Percentiles rank a stretch among this genome's conserved stretches.
phyloP scores from a whole-genome alignment of 2,113 vertebrate species.

The Gavialis gangeticus region DNA sequence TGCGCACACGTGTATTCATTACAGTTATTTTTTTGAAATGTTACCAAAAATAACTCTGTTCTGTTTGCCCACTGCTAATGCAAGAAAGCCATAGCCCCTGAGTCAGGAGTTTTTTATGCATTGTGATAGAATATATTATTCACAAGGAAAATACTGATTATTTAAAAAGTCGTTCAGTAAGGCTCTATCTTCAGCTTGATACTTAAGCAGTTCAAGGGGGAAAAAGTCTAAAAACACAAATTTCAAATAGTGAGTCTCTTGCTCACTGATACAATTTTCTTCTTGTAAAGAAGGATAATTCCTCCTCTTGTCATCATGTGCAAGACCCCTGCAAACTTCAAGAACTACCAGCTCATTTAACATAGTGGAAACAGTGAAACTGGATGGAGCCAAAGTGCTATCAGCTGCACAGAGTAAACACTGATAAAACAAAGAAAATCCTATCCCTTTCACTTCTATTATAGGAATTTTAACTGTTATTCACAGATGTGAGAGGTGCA shows the following conservation, averaged over 20 bases:
- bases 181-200: background rate
- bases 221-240: too few relatives aligned
- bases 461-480: background rate
- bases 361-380: background rate
- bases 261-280: background rate
- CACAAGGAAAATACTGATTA: too few relatives aligned
- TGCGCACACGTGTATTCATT: too few relatives aligned
- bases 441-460: background rate
- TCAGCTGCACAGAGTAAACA: rapidly evolving
- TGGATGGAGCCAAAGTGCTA: background rate
- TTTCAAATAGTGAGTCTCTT: background rate
- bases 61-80: too few relatives aligned
- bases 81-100: too few relatives aligned
- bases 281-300: background rate
- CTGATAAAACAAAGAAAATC: background rate
- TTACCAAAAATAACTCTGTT: too few relatives aligned
- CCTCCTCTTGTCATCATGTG: background rate
- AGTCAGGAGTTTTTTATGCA: too few relatives aligned
- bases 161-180: background rate
- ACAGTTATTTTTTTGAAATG: too few relatives aligned
- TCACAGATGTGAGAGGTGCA: background rate
- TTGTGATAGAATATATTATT: too few relatives aligned
- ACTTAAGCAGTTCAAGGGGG: too few relatives aligned
- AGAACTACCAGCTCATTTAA: background rate
- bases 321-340: background rate